A percentile compares a stretch with the other conserved stretches of the same genome.
Evolutionary conservation across 92 coral and sea anemone genomes (phyloP).

Genomic region (Umimayanthus kanabou): DNA sequence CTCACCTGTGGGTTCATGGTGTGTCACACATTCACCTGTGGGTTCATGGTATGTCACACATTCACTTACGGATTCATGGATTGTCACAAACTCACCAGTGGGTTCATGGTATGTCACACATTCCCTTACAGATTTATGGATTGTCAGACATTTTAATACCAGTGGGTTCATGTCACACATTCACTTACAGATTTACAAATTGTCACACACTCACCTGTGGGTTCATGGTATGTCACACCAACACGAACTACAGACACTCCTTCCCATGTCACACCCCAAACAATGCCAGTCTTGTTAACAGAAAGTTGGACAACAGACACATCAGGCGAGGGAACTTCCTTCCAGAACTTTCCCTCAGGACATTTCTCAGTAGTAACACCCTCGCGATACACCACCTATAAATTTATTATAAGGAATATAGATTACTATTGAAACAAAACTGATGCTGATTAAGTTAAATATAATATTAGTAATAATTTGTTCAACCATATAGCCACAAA

Average conservation of each 20-base stretch:
- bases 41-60: background rate
- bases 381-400: conserved; percentile 83
- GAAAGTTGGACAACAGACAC: conserved; percentile 85
- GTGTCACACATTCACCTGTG: background rate
- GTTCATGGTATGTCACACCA: conserved; percentile 24
- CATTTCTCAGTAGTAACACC: conserved; percentile 74
- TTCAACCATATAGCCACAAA: too few species aligned
- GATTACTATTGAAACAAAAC: too few species aligned
- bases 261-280: conserved; percentile 97
- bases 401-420: background rate
- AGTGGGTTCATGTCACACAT: background rate
- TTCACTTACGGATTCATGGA: too few species aligned
- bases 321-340: conserved; percentile 73
- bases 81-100: background rate
- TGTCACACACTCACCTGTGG: background rate
- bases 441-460: too few species aligned
- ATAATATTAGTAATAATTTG: too few species aligned
- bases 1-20: background rate
- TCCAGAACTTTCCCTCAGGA: conserved; percentile 88
- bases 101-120: background rate
- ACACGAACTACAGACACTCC: conserved; percentile 79
- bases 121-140: background rate
- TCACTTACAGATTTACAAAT: background rate
- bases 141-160: background rate
- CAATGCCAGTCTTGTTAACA: conserved; percentile 86